Evolutionary conservation across 2,888 invertebrate species (phyloP).

Genomic region (Tupiocoris notatus): DNA sequence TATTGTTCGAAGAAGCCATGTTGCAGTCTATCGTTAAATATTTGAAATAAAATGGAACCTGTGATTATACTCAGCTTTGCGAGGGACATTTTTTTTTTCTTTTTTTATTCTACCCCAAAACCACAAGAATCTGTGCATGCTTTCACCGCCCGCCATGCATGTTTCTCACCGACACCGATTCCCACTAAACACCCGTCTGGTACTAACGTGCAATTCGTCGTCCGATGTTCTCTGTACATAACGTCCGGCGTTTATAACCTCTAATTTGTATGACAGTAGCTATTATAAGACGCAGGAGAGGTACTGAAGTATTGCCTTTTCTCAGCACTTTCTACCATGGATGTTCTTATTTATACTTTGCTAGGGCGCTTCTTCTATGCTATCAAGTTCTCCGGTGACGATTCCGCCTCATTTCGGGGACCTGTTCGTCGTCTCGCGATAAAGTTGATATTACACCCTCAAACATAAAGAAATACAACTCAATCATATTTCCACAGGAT

Average conservation of each 20-base stretch:
- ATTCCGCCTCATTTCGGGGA: too few relatives aligned
- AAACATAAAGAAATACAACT: too few relatives aligned
- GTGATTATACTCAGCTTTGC: conserved; percentile 29
- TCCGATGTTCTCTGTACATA: conserved; percentile 39
- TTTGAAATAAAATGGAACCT: conserved; percentile 28
- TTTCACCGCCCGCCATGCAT: background rate
- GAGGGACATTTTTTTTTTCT: background rate
- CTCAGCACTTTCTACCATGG: too few relatives aligned
- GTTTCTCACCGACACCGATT: background rate
- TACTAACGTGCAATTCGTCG: conserved; percentile 13
- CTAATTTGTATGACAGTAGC: too few relatives aligned
- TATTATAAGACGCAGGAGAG: too few relatives aligned
- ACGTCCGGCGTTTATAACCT: conserved; percentile 9
- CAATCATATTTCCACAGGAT: too few relatives aligned
- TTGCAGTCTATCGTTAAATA: conserved; percentile 12
- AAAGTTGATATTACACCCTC: too few relatives aligned
- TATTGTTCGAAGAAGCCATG: conserved; percentile 13
- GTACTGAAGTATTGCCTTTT: too few relatives aligned
- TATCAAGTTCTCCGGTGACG: too few relatives aligned
- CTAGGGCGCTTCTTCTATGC: too few relatives aligned
- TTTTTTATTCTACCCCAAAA: conserved; percentile 13
- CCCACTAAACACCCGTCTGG: conserved; percentile 3
- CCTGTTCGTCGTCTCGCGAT: too few relatives aligned
- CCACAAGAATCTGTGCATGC: conserved; percentile 7
- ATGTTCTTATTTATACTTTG: too few relatives aligned